Percentiles rank a stretch among this genome's conserved stretches.
Conservation (phyloP, 2,888 invertebrate species). For the Oeneis ivallda region DNA sequence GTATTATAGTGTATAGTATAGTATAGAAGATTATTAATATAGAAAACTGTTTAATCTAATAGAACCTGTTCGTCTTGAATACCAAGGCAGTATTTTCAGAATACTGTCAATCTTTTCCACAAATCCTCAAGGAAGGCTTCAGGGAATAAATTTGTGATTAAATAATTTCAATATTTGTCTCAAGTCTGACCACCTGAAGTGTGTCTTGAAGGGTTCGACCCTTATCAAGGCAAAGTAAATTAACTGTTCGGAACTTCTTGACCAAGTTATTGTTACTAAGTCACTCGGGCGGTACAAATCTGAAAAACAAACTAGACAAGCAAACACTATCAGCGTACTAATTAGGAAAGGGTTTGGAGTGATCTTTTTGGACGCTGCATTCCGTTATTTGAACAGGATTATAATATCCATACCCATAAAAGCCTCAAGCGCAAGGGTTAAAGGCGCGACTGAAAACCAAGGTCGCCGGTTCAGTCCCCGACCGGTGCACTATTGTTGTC, state of each 20-base stretch:
- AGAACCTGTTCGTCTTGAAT: no score
- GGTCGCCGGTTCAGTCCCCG: no score
- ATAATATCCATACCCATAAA: background rate
- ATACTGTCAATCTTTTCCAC: background rate
- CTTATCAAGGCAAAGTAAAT: conserved; percentile 74
- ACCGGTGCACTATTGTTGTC: no score
- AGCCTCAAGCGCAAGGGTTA: no score
- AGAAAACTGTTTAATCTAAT: no score
- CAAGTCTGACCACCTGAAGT: conserved; percentile 67
- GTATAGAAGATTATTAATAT: no score
- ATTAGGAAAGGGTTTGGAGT: conserved; percentile 44
- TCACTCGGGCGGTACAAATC: conserved; percentile 61
- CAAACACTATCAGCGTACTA: conserved; percentile 62
- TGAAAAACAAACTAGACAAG: conserved; percentile 63
- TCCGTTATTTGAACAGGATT: background rate
- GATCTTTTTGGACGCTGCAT: background rate
- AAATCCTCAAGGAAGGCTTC: conserved; percentile 24
- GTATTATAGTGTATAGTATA: no score
- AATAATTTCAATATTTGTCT: conserved; percentile 63
- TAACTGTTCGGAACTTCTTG: conserved; percentile 79
- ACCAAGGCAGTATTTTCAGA: no score
- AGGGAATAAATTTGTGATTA: conserved; percentile 29
- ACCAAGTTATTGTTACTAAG: conserved; percentile 72
- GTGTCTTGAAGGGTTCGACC: conserved; percentile 64
- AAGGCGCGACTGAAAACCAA: no score